Evolutionary conservation across 2,113 vertebrate genomes (phyloP), one percentile per base, ranked within the genome.

Genomic region (Anarrhichthys ocellatus): DNA sequence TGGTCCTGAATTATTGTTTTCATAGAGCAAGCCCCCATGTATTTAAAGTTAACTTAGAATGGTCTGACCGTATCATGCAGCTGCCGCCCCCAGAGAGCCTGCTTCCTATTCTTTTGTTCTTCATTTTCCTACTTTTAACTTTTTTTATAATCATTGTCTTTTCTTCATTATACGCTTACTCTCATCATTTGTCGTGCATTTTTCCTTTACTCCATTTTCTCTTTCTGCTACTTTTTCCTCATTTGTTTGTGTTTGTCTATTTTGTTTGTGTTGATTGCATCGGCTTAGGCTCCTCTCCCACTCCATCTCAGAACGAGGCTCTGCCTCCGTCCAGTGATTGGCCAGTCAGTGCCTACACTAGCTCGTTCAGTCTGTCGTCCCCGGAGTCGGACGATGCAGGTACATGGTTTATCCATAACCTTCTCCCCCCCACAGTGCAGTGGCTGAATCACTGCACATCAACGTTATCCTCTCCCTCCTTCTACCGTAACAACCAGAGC

Each of bases 321-420:
- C 96, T 96, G 96, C 96, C 97, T 97, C 96, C 96, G 91, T 96
- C 96, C 93, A 94, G 96, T 95, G 96, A 97, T 96, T 97, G 97
- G 96, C 95, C 96, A 89, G 96, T 97, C 95, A 96, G 95, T 96
- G 96, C 95, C 96, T 96, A 95, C 96, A 95, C 94, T 96, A 96
- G 96, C 94, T 95, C 97, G 85, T 96, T 96, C 95, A 96, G 95
- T 96, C 96, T 97, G 94, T 96, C 96, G 88, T 95, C 96, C 90
- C 95, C 96, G 80, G 95, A 96, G 92, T 93, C 95, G 91, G 95
- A 96, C 89, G 93, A 95, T 91, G 93, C 96, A 97, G 97, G 97
- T 97, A 96, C 78, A 94, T 78, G 73, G 91, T 87, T 86, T 83
- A 73, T 80, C 79, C 66, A 58, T 67, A 82, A 76, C 72, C 79